phyloP scores from a whole-genome alignment of 2,113 vertebrate species.

The Ammodytes marinus region DNA sequence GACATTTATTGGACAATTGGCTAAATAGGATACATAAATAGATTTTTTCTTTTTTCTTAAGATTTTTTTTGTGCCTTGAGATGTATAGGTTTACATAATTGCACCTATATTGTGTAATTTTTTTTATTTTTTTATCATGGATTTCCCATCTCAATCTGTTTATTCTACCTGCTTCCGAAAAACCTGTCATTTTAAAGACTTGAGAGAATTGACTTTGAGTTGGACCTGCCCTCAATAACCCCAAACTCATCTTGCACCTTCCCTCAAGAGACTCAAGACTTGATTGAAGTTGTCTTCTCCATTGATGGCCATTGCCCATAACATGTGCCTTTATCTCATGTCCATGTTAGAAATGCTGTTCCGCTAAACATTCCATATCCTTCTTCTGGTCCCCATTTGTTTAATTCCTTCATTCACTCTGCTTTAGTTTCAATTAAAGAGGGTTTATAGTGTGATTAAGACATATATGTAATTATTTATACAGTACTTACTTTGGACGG shows the following conservation, averaged over 20 bases:
- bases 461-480: no score
- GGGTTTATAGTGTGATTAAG: no score
- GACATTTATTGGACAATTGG: neutral
- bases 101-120: neutral
- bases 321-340: neutral
- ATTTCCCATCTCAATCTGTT: neutral
- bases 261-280: neutral
- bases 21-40: neutral
- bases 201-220: neutral
- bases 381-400: neutral
- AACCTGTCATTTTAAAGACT: neutral
- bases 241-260: neutral
- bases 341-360: neutral
- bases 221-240: neutral
- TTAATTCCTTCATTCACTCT: neutral
- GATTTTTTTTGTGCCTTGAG: neutral
- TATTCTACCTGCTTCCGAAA: neutral
- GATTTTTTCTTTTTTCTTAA: neutral
- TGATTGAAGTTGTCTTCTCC: neutral
- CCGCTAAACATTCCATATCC: neutral
- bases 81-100: neutral
- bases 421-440: neutral
- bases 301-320: neutral
- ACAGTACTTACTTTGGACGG: no score
- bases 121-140: neutral